Percentiles rank a stretch among this genome's conserved stretches.
Evolutionary conservation across 2,888 invertebrate species (phyloP).

Genomic region (Sarcophaga rosellei): DNA sequence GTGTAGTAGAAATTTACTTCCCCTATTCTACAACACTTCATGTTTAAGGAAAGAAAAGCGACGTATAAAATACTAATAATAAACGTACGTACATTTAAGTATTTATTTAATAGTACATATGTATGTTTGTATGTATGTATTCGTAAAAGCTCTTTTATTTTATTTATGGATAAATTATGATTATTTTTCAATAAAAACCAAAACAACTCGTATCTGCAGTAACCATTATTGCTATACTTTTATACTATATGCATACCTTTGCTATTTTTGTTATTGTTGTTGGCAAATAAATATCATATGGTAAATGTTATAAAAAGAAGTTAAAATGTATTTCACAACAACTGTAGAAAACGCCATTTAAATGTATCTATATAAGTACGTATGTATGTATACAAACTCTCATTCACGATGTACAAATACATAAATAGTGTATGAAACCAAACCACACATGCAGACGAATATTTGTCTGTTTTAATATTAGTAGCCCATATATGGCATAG

Average conservation of each 20-base stretch:
- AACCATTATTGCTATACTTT: conserved; percentile 32
- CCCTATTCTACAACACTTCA: no score
- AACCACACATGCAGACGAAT: neutral
- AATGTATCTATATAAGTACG: neutral
- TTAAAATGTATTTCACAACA: neutral
- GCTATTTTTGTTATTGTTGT: neutral
- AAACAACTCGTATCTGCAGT: conserved; percentile 41
- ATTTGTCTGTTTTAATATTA: neutral
- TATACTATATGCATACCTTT: conserved; percentile 1
- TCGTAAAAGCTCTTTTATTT: neutral
- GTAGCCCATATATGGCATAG: neutral
- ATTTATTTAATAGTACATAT: neutral
- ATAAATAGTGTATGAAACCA: neutral
- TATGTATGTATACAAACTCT: neutral
- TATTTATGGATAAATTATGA: conserved; percentile 44
- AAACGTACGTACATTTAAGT: neutral
- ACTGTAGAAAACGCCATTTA: no score
- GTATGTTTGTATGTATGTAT: neutral
- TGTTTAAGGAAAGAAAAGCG: no score
- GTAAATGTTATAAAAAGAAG: neutral
- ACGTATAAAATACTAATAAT: neutral
- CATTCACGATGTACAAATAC: neutral
- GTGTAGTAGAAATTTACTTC: no score
- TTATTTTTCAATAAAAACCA: conserved; percentile 46
- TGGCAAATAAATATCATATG: neutral